Conservation (phyloP, 2,797 vertebrate genomes). For the Eulemur coronatus region DNA sequence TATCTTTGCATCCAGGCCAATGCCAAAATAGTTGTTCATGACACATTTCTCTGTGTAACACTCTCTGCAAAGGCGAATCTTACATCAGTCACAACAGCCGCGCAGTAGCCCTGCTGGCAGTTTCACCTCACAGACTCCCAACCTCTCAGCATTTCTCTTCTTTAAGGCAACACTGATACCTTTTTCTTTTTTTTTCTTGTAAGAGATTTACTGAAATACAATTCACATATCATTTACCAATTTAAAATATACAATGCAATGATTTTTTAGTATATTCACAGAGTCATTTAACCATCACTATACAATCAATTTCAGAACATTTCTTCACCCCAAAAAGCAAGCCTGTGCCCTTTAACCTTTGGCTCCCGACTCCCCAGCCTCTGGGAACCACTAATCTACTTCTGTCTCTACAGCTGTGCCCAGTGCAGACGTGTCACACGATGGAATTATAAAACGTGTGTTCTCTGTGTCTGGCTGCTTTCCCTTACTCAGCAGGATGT, state of each 20-base stretch:
- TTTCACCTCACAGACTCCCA: too few species aligned
- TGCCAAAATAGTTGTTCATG: slow-evolving; percentile 99
- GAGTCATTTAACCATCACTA: background rate
- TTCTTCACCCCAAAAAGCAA: background rate
- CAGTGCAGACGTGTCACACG: background rate
- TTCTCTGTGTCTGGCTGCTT: background rate
- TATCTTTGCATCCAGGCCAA: slow-evolving; percentile 97
- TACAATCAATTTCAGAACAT: background rate
- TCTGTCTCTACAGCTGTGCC: background rate
- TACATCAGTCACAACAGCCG: background rate
- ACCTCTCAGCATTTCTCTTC: background rate
- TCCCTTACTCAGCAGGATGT: background rate
- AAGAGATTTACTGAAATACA: background rate
- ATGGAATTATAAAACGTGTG: accelerated
- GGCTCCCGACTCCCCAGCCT: background rate
- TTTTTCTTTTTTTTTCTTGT: background rate
- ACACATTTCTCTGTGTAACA: slow-evolving; percentile 97
- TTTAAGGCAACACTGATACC: background rate
- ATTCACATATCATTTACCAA: background rate
- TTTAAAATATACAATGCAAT: background rate
- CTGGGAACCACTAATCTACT: background rate
- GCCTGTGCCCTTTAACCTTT: accelerated
- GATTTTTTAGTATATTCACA: background rate
- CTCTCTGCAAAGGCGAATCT: slow-evolving; percentile 84
- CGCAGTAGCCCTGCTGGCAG: accelerated